Percentiles rank a stretch among this genome's conserved stretches.
Evolutionary conservation across 1,140 invertebrate species (phyloP).

Genomic region (Marisa cornuarietis): DNA sequence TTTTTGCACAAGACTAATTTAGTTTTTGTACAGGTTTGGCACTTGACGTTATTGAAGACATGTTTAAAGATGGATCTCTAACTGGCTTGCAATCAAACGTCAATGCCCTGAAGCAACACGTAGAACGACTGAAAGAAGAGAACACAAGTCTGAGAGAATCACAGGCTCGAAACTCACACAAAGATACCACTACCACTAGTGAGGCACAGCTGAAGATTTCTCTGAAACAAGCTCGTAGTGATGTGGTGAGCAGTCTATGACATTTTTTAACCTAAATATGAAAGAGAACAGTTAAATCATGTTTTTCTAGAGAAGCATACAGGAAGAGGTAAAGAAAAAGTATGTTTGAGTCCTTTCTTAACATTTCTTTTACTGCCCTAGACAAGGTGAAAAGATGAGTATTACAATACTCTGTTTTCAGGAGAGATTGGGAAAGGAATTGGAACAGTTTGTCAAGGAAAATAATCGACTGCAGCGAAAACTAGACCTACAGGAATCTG

Average conservation of each 20-base stretch:
- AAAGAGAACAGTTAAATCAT: too few species aligned
- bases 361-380: background rate
- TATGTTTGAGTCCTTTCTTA: background rate
- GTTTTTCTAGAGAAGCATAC: too few species aligned
- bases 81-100: background rate
- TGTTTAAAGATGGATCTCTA: background rate
- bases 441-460: constrained; percentile 54
- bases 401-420: constrained; percentile 27
- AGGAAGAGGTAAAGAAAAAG: background rate
- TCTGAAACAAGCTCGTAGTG: constrained; percentile 54
- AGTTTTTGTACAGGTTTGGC: constrained; percentile 20
- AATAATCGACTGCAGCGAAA: constrained; percentile 53
- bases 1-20: background rate
- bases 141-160: constrained; percentile 24
- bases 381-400: too few species aligned
- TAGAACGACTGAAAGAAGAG: constrained; percentile 30
- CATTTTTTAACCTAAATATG: too few species aligned
- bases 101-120: constrained; percentile 22
- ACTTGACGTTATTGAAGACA: constrained; percentile 18
- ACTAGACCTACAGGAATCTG: constrained; percentile 35
- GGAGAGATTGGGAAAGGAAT: constrained; percentile 50
- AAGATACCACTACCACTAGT: constrained; percentile 31
- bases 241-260: constrained; percentile 49
- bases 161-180: background rate
- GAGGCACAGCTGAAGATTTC: constrained; percentile 51